Conservation (phyloP, 37 sponge, comb jelly and placozoan species). For the Halichondria panicea region DNA sequence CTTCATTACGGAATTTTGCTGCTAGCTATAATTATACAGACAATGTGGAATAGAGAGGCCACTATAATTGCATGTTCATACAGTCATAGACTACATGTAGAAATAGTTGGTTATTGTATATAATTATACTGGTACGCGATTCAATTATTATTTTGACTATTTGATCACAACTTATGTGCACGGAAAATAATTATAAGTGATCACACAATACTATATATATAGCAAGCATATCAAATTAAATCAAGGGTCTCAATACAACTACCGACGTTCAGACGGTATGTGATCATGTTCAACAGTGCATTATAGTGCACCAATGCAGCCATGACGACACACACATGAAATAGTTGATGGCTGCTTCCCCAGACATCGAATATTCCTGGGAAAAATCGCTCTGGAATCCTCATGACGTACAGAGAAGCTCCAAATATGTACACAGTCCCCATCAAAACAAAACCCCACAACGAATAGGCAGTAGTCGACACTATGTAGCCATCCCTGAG, state of each 20-base stretch:
- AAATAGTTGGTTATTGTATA: too few relatives aligned
- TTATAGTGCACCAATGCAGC: conserved; percentile 88
- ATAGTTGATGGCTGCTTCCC: conserved; percentile 94
- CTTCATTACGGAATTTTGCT: too few relatives aligned
- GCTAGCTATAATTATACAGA: too few relatives aligned
- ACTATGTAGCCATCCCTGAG: conserved; percentile 44
- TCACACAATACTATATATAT: too few relatives aligned
- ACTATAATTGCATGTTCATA: too few relatives aligned
- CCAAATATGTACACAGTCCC: conserved; percentile 79
- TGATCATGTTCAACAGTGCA: conserved; percentile 74
- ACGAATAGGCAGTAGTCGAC: conserved; percentile 23
- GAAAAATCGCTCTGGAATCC: conserved; percentile 90
- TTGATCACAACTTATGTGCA: too few relatives aligned
- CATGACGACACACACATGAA: conserved; percentile 88
- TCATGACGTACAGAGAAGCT: conserved; percentile 75
- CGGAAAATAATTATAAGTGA: too few relatives aligned
- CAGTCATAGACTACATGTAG: too few relatives aligned
- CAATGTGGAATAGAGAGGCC: too few relatives aligned
- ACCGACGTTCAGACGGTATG: conserved; percentile 40
- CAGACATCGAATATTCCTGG: conserved; percentile 93
- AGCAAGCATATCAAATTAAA: conserved; percentile 7
- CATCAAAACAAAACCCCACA: conserved; percentile 69
- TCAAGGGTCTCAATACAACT: conserved; percentile 1
- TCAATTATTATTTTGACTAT: too few relatives aligned
- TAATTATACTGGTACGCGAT: too few relatives aligned